Conservation (phyloP, 92 coral and sea anemone species). For the Heteractis magnifica region DNA sequence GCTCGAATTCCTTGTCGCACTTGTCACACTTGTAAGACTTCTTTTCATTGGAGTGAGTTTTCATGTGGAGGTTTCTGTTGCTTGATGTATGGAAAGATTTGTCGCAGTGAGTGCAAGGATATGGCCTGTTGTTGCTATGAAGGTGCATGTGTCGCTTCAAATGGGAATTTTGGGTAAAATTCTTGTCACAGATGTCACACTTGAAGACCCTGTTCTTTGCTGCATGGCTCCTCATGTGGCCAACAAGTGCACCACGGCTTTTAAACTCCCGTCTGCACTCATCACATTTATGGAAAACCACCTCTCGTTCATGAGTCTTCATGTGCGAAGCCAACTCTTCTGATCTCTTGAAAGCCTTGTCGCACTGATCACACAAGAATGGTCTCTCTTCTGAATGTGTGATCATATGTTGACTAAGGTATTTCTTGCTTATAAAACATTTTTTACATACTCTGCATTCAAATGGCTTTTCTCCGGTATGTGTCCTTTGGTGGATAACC, state of each 20-base stretch:
- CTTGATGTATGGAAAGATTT: constrained; percentile 22
- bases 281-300: constrained; percentile 13
- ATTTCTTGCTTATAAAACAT: constrained; percentile 26
- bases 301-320: constrained; percentile 18
- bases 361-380: constrained; percentile 38
- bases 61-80: neutral
- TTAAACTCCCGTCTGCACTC: constrained; percentile 17
- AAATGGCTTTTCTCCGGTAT: constrained; percentile 25
- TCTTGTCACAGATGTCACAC: constrained; percentile 30
- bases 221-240: constrained; percentile 29
- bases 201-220: constrained; percentile 8
- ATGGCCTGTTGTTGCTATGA: constrained; percentile 32
- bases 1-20: constrained; percentile 18
- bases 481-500: constrained; percentile 9
- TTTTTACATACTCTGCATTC: constrained; percentile 45
- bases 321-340: constrained; percentile 15
- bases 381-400: constrained; percentile 44
- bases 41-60: neutral
- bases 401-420: constrained; percentile 39
- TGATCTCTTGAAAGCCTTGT: constrained; percentile 19
- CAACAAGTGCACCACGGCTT: neutral
- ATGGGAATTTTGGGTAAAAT: constrained; percentile 31
- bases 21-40: constrained; percentile 17
- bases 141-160: constrained; percentile 24
- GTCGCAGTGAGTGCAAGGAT: constrained; percentile 29